Evolutionary conservation across 2,113 vertebrate species (phyloP).

Genomic region (Dunckerocampus dactyliophorus): DNA sequence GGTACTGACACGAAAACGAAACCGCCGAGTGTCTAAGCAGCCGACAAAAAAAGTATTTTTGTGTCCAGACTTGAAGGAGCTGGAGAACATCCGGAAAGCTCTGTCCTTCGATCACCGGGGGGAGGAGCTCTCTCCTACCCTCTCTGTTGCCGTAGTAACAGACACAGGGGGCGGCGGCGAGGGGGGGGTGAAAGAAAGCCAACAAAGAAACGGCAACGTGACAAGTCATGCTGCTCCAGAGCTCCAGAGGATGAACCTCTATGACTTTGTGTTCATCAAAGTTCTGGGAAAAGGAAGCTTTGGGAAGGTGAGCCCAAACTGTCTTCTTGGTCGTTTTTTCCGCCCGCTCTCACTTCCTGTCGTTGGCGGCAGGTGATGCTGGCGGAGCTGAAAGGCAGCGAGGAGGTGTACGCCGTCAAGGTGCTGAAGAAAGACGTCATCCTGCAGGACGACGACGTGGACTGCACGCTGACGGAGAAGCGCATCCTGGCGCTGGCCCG

Average conservation of each 20-base stretch:
- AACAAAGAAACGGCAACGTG: conserved; percentile 81
- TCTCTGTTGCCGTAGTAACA: conserved; percentile 56
- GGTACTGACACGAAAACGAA: conserved; percentile 57
- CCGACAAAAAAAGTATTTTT: neutral
- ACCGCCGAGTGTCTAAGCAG: too few species aligned
- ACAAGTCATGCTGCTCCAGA: conserved; percentile 69
- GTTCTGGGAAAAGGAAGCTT: conserved; percentile 98
- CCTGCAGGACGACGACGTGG: conserved; percentile 94
- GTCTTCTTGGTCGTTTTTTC: too few species aligned
- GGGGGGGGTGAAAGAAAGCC: conserved; percentile 1
- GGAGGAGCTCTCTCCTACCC: conserved; percentile 74
- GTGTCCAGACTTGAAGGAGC: conserved; percentile 84
- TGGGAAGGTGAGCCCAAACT: conserved; percentile 80
- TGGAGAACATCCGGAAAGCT: conserved; percentile 93
- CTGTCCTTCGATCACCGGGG: conserved; percentile 90
- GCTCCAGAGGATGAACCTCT: conserved; percentile 82
- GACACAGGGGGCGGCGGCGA: neutral
- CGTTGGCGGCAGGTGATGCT: conserved; percentile 83
- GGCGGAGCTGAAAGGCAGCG: conserved; percentile 89
- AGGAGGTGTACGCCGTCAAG: conserved; percentile 94
- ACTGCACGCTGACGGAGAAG: conserved; percentile 96
- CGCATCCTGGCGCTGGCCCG: conserved; percentile 90
- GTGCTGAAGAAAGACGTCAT: conserved; percentile 97
- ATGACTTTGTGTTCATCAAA: conserved; percentile 95
- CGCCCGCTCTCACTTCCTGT: too few species aligned